Conservation (phyloP, 1,140 invertebrate species). For the Uloborus diversus region DNA sequence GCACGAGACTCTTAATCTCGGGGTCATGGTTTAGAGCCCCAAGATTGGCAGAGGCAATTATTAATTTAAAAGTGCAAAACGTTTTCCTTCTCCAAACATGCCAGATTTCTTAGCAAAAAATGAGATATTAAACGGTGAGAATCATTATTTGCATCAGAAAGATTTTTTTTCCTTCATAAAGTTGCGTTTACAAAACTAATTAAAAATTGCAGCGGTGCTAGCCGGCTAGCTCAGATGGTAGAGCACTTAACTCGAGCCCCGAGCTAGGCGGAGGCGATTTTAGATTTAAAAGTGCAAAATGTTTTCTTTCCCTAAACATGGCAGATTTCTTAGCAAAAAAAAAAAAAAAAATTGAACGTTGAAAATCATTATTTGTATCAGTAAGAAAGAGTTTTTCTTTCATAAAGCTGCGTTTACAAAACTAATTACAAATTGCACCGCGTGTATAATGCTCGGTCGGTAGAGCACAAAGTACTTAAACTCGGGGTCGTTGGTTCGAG, state of each 20-base stretch:
- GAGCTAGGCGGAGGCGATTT: conserved; percentile 75
- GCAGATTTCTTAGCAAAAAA: background rate
- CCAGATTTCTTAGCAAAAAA: background rate
- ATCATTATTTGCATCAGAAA: background rate
- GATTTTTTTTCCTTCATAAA: background rate
- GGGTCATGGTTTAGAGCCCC: conserved; percentile 70
- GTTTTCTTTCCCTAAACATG: background rate
- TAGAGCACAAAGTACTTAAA: no score
- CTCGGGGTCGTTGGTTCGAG: no score
- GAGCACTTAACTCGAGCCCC: conserved; percentile 91
- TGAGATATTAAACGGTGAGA: background rate
- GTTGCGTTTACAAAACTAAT: background rate
- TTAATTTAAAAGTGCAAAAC: background rate
- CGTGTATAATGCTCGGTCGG: no score
- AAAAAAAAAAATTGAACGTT: background rate
- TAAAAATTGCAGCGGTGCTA: background rate
- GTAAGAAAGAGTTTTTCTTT: background rate
- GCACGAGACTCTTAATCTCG: background rate
- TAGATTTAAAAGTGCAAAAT: background rate
- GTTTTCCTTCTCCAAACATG: background rate
- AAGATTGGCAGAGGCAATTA: conserved; percentile 75
- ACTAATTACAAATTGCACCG: no score
- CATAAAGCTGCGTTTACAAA: background rate
- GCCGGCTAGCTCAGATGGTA: conserved; percentile 69
- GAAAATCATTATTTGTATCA: background rate